Evolutionary conservation across 2,888 invertebrate species (phyloP), one percentile per base, ranked within the genome.

Genomic region (Hirtodrosophila cameraria): DNA sequence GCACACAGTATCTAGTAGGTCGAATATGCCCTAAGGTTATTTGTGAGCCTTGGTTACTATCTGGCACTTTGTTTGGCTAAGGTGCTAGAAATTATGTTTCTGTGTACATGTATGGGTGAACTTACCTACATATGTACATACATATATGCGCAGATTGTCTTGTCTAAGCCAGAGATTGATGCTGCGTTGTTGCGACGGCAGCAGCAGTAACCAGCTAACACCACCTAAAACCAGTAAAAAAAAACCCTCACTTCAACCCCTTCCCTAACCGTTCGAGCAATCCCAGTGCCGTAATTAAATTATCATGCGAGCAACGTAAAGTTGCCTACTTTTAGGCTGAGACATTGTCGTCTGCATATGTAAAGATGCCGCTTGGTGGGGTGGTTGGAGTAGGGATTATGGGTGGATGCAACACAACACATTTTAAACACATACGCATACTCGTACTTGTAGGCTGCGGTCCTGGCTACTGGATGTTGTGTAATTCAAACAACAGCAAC

Each of bases 111-210:
- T 43, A 25, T 38, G n/a, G n/a, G n/a, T n/a, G n/a, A n/a, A n/a
- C n/a, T n/a, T n/a, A n/a, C n/a, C n/a, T n/a, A n/a, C n/a, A n/a
- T n/a, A 31, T 62, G 52, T 35, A 18, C 8, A 8, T 43, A 15
- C 12, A 12, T 43, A 41, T 55, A 15, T 48, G 55, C 54, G 46
- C 66, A 81, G 75, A 81, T 76, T 75, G 72, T 64, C 57, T 75
- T 69, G 72, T 63, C 82, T 82, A 82, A 80, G 82, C 79, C 69
- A 28, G 72, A 76, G 79, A 80, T 80, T 80, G 79, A 80, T 81
- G 79, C 75, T 66, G 71, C 45, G 18, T 52, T 31, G 27, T 33
- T 36, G 46, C 50, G 58, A 58, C 49, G n/a, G n/a, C n/a, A n/a
- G 45, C 42, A 35, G 12, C 50, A 45, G 38, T 30, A 42, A 20